Evolutionary conservation across 2,888 invertebrate genomes (phyloP), one percentile per base, ranked within the genome.

Genomic region (Agrochola lota): DNA sequence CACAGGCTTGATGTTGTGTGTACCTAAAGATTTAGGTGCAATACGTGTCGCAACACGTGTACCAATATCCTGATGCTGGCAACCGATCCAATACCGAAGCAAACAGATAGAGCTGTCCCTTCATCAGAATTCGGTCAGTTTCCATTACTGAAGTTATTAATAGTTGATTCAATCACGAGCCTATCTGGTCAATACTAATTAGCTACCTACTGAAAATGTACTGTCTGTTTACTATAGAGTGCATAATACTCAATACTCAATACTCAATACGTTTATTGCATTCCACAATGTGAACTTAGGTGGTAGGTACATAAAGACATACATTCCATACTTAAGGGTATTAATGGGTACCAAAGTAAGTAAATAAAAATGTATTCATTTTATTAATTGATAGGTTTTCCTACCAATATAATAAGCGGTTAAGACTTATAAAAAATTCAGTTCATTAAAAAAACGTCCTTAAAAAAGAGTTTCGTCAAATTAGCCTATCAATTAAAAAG

Each of bases 21-120:
- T 52, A 71, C 20, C 17, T 11, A 23, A 40, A 12, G 17, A 35
- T 30, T 5, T 59, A 59, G 23, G 30, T 52, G 43, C 43, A 20
- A 17, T 59, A 46, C 17, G 23, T 2, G 35, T 57, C 85, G 15
- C 46, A 46, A 46, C 46, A 82, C 84, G 83, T 85, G 86, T 30
- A 26, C 46, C 4, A n/a, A 15, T 26, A 71, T 57, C 12, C 68
- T 40, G 62, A 62, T 55, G 60, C 68, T 49, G 26, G 12, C 12
- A 43, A 35, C 49, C 43, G 67, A 59, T 84, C 63, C 74, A 78
- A 76, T 83, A 71, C 60, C 69, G 68, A 69, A 81, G 66, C 64
- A 84, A 84, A 84, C 76, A 87, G 59, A 66, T 64, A 30, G 40
- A 78, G 66, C 46, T 35, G 71, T 71, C 63, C 69, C 63, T 26